phyloP scores from a whole-genome alignment of 2,888 invertebrate species.

The Scelioninae gen. 1 region DNA sequence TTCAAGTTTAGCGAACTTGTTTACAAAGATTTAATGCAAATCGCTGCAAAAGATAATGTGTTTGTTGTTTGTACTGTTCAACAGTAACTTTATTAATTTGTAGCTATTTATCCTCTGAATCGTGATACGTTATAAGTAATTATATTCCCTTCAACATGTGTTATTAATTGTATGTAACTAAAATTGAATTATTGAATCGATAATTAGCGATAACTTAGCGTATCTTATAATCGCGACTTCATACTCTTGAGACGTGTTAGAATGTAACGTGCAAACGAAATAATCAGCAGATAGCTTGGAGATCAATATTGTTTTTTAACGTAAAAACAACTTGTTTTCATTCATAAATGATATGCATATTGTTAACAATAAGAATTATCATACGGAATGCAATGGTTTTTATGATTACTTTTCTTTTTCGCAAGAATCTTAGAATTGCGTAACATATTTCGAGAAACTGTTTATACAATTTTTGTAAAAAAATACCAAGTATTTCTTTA shows the following conservation, averaged over 20 bases:
- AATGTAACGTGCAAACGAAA: conserved; percentile 1
- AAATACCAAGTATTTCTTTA: no score
- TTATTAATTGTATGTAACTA: neutral
- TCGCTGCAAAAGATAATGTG: neutral
- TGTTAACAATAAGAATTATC: conserved; percentile 7
- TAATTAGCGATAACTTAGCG: neutral
- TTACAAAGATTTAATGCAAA: neutral
- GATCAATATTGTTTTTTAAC: conserved; percentile 24
- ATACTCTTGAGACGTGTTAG: conserved; percentile 1
- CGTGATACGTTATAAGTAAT: conserved; percentile 1
- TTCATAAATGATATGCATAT: conserved; percentile 19
- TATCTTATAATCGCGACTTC: conserved; percentile 2
- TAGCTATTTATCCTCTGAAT: neutral
- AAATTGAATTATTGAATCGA: conserved; percentile 3
- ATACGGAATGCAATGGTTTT: neutral
- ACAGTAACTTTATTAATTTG: neutral
- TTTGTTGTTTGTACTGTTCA: neutral
- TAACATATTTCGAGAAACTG: no score
- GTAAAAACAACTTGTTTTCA: conserved; percentile 43
- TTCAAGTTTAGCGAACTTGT: conserved; percentile 1
- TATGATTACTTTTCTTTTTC: no score
- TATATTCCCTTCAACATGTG: neutral
- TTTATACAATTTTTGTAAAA: no score
- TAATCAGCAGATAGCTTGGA: conserved; percentile 15
- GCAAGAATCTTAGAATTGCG: no score